Evolutionary conservation across 1,140 invertebrate genomes (phyloP).

Genomic region (Saccostrea cuccullata): DNA sequence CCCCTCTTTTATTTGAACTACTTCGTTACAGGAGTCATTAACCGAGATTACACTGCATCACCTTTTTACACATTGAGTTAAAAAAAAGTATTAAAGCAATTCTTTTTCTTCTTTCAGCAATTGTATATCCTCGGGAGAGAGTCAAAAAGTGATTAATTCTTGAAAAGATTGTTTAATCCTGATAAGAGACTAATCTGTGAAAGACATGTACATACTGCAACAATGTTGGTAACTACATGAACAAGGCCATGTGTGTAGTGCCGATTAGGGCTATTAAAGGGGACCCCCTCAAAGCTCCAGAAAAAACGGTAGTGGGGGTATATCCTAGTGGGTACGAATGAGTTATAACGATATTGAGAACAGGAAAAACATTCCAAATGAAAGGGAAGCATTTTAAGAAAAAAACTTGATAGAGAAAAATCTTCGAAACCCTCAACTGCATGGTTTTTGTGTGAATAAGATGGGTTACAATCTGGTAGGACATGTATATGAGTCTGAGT

Average conservation of each 20-base stretch:
- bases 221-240: not conserved
- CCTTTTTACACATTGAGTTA: not conserved
- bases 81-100: not conserved
- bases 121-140: not conserved
- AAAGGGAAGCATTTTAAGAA: too few species aligned
- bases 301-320: not conserved
- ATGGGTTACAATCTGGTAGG: too few species aligned
- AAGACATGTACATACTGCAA: not conserved
- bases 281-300: not conserved
- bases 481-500: too few species aligned
- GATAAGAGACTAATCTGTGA: not conserved
- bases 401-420: too few species aligned
- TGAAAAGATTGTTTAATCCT: not conserved
- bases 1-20: not conserved
- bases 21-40: not conserved
- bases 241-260: not conserved
- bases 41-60: not conserved
- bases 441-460: too few species aligned
- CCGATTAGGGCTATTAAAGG: not conserved
- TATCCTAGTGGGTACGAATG: not conserved
- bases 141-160: not conserved
- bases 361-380: too few species aligned
- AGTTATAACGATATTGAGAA: too few species aligned
- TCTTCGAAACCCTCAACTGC: too few species aligned
- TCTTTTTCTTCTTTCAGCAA: not conserved